Evolutionary conservation across 2,797 vertebrate genomes (phyloP), one percentile per base, ranked within the genome.

Genomic region (Pterois miles): DNA sequence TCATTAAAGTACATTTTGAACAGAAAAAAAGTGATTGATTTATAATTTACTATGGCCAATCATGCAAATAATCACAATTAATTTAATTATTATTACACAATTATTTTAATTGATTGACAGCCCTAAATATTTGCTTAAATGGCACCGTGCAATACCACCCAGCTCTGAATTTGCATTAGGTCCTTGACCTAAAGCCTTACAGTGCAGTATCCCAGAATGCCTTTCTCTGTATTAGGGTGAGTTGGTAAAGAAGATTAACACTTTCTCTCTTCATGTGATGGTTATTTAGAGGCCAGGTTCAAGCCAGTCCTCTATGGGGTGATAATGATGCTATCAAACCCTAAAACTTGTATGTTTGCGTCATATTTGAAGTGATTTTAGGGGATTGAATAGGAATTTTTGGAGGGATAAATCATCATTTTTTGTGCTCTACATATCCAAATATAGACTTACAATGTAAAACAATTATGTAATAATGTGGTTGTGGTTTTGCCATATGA

Each of bases 211-310:
- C 89, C 86, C 89, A 92, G 80, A 82, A 88, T 88, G 80, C 87
- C 76, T 72, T 78, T 72, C 70, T 38, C 64, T 70, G 80, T 88
- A 93, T 94, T 95, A 93, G 86, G 82, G 83, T 83, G 74, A 88
- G 83, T 79, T 78, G 56, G 63, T 72, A 91, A 95, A 95, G 90
- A 75, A 90, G 94, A 79, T 95, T 94, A 95, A 60, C 62, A 82
- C 88, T 87, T 91, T 90, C 85, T 87, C 81, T 73, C 6, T 85
- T 93, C 60, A 25, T 80, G 84, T 83, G 46, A 70, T 34, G 2
- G 6, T 70, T 71, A 86, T 84, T 83, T 86, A 79, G 31, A 68
- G 76, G 25, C 56, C 66, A 86, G 62, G 64, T 75, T 74, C 76
- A 78, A 75, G 27, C 53, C 25, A 56, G 36, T 62, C 18, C n/a